These are phyloP conservation scores for Mystacides longicornis DNA, from an alignment of 2,888 invertebrate genomes.

Conservation along the genomic window DNA sequence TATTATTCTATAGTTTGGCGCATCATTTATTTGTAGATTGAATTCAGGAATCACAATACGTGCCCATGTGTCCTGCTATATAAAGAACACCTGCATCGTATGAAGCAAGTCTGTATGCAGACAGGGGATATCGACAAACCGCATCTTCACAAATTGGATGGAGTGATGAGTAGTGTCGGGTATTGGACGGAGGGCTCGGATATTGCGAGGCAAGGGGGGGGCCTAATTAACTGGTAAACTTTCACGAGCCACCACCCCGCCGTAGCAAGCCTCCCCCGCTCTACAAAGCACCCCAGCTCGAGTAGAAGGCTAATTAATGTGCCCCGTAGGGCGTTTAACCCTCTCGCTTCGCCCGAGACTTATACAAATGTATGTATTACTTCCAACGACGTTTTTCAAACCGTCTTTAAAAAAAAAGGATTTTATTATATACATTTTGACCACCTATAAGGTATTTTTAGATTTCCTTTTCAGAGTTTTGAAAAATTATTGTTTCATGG, in stretches of 20 bases:
- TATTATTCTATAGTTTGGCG: too few species aligned
- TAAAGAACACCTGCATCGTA: too few species aligned
- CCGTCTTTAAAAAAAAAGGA: background rate
- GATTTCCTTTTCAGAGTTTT: too few species aligned
- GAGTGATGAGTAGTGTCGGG: background rate
- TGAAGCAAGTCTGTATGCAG: too few species aligned
- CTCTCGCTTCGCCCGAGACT: conserved; percentile 24
- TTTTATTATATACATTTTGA: too few species aligned
- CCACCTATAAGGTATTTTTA: too few species aligned
- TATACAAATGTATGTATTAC: conserved; percentile 9
- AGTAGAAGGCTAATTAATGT: conserved; percentile 45
- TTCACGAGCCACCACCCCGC: conserved; percentile 39
- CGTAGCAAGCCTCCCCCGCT: conserved; percentile 31
- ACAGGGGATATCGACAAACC: too few species aligned
- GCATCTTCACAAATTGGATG: conserved; percentile 21
- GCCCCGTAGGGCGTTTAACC: conserved; percentile 34
- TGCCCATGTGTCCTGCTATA: too few species aligned
- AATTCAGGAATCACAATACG: too few species aligned
- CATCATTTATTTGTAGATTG: too few species aligned
- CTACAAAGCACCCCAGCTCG: conserved; percentile 30
- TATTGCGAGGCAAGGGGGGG: conserved; percentile 31
- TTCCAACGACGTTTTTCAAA: background rate
- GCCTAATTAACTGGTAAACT: conserved; percentile 53
- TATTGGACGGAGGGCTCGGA: conserved; percentile 25
- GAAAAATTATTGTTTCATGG: too few species aligned